Percentiles rank a stretch among this genome's conserved stretches.
Conservation (phyloP, 2,888 invertebrate genomes). For the Lycophotia porphyrea region DNA sequence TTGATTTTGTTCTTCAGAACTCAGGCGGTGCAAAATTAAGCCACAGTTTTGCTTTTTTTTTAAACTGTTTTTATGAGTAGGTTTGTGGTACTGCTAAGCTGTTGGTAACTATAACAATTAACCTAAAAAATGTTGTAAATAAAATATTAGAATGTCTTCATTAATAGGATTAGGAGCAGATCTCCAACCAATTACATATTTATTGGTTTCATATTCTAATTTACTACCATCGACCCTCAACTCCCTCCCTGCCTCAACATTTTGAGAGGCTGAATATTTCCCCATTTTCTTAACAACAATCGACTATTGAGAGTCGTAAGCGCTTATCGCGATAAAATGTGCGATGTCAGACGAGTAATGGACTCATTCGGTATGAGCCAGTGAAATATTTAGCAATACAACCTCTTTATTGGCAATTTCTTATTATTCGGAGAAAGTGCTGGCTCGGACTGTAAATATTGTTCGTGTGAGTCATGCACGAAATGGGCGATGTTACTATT, state of each 20-base stretch:
- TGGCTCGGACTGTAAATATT: constrained; percentile 12
- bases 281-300: constrained; percentile 72
- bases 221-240: neutral
- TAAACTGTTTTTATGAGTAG: neutral
- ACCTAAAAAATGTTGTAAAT: neutral
- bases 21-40: neutral
- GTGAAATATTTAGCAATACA: constrained; percentile 65
- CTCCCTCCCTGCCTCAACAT: constrained; percentile 60
- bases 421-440: constrained; percentile 54
- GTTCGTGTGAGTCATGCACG: constrained; percentile 42
- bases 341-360: constrained; percentile 74
- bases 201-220: constrained; percentile 17
- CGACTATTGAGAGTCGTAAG: constrained; percentile 68
- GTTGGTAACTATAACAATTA: neutral
- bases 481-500: constrained; percentile 4
- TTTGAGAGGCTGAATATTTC: constrained; percentile 66
- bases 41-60: neutral
- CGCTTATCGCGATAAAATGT: constrained; percentile 75
- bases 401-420: constrained; percentile 60
- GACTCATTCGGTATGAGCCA: constrained; percentile 55
- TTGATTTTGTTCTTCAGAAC: neutral
- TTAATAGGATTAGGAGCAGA: neutral
- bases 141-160: neutral
- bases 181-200: neutral
- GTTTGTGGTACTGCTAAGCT: neutral